These are phyloP conservation scores for Archaeoteleia sp. DNA, from an alignment of 2,888 invertebrate species.

Conservation along the genomic window DNA sequence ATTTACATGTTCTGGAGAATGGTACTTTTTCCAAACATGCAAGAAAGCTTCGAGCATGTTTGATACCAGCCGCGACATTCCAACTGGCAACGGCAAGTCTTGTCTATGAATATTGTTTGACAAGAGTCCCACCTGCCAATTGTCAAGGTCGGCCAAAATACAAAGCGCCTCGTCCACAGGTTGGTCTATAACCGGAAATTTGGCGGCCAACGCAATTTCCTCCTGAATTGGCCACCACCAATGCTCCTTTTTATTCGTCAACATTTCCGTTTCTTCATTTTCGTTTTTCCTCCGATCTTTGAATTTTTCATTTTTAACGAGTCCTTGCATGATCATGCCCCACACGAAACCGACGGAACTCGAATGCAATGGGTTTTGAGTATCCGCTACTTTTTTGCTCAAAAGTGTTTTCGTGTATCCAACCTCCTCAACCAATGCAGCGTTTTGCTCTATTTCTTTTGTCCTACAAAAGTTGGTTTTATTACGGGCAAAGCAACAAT, in stretches of 20 bases:
- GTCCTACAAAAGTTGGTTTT: no score
- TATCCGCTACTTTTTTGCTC: conserved; percentile 35
- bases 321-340: conserved; percentile 82
- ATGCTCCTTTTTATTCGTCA: conserved; percentile 50
- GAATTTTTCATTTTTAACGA: conserved; percentile 63
- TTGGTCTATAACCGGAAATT: conserved; percentile 78
- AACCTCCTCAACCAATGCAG: no score
- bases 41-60: conserved; percentile 89
- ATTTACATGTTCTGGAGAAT: conserved; percentile 86
- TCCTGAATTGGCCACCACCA: conserved; percentile 68
- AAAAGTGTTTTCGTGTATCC: conserved; percentile 68
- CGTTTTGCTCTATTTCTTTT: no score
- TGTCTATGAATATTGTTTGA: conserved; percentile 64
- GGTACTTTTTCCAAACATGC: conserved; percentile 83
- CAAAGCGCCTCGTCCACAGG: conserved; percentile 87
- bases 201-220: conserved; percentile 65
- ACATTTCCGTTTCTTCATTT: conserved; percentile 22
- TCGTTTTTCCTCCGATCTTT: conserved; percentile 52
- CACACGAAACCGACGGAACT: conserved; percentile 62
- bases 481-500: no score
- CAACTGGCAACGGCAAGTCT: conserved; percentile 77
- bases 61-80: conserved; percentile 88
- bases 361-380: conserved; percentile 18
- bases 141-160: conserved; percentile 86
- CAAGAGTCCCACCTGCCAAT: conserved; percentile 80